Percentiles rank a stretch among this genome's conserved stretches.
These are phyloP conservation scores for Heliconius ethilla DNA, from an alignment of 2,888 invertebrate species.

Conservation along the genomic window DNA sequence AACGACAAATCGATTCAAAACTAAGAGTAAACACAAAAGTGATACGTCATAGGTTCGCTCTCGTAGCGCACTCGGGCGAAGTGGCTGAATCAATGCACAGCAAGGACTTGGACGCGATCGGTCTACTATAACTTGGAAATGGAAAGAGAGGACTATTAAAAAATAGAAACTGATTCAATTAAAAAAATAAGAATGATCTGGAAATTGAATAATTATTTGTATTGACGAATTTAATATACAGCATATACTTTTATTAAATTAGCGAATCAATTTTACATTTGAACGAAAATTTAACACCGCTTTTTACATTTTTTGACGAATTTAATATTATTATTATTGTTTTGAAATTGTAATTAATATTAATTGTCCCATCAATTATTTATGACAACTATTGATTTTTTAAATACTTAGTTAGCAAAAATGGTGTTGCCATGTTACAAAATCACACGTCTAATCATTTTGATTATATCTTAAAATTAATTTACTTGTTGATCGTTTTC, in stretches of 20 bases:
- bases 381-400: background rate
- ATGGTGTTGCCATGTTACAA: background rate
- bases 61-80: conserved; percentile 45
- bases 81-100: conserved; percentile 53
- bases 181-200: background rate
- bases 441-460: background rate
- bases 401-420: background rate
- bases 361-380: background rate
- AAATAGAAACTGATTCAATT: too few species aligned
- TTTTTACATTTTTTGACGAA: too few species aligned
- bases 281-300: too few species aligned
- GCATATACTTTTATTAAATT: too few species aligned
- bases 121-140: background rate
- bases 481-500: background rate
- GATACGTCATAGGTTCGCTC: conserved; percentile 41
- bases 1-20: background rate
- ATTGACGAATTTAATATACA: background rate
- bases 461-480: background rate
- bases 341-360: background rate
- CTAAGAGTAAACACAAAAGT: background rate
- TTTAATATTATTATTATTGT: background rate
- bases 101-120: conserved; percentile 38
- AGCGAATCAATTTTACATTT: too few species aligned
- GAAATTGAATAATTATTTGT: background rate
- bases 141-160: conserved; percentile 3